Base-by-base conservation (phyloP, 2,113 vertebrate genomes). In the Geococcyx californianus region DNA sequence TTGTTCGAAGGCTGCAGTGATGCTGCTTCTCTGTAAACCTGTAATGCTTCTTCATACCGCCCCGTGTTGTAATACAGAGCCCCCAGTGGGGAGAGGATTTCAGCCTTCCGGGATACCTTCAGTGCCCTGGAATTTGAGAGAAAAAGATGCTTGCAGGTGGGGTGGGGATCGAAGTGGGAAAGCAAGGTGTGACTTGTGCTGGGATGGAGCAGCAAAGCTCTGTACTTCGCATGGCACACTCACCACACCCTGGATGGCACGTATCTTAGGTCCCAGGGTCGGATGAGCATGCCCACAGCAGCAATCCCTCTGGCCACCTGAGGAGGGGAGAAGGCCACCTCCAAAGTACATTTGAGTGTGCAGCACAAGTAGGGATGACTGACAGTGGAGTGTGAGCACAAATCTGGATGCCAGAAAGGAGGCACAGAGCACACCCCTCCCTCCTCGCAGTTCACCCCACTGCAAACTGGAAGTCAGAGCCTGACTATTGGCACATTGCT, bases 1-100 rank as follows among this genome's bases (percentile, higher is more conserved):
- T 95, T 98, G 84, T 97, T 99, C 3, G 97, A 97, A 6, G 99
- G 99, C 94, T 99, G 98, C 54, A 99, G 98, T 0, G 93, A 78
- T 0, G 97, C 98, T 0, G 99, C 99, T 91, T 99, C 99, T 63
- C 97, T 97, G 97, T 99, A 99, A 24, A 99, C 97, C 90, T 98
- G 98, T 92, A 99, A 86, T 0, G 99, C 99, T 47, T 99, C 99
- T 20, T 99, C 98, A 3, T 99, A 99, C 5, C 98, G 97, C 4
- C 98, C 99, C 0, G 99, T 99, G 98, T 99, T 99, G 95, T 99
- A 99, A 90, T 99, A 99, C 13, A 99, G 98, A 1, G 99, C 99
- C 75, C 99, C 99, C 29, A 99, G 97, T 0, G 99, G 99, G 2
- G 99, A 98, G 68, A 99, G 93, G 84, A 99, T 98, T 87, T 99